phyloP scores from a whole-genome alignment of 2,797 vertebrate genomes.

The Molossus alvarezi region DNA sequence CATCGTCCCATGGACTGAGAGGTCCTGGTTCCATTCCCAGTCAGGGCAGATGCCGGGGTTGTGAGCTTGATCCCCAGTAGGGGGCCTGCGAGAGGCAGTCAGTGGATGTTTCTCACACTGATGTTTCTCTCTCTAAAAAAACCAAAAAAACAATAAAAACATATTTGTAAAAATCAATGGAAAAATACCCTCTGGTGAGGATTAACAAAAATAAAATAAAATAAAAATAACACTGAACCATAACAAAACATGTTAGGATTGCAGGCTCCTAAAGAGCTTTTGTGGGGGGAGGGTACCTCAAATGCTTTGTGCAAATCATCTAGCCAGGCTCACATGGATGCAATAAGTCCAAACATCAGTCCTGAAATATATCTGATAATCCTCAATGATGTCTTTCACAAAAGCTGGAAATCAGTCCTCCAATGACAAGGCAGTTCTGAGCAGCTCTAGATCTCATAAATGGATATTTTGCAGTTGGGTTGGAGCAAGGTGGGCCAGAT shows the following conservation, averaged over 20 bases:
- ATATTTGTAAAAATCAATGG: no score
- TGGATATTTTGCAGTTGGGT: conserved; percentile 1
- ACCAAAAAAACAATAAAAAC: no score
- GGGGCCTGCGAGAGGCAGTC: no score
- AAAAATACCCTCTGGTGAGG: no score
- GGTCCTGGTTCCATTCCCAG: no score
- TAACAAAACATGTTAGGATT: not conserved
- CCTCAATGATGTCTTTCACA: not conserved
- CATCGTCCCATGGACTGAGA: no score
- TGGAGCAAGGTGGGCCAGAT: not conserved
- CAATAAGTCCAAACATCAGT: not conserved
- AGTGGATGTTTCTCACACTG: no score
- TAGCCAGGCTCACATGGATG: not conserved
- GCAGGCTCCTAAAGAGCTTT: not conserved
- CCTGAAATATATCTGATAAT: not conserved
- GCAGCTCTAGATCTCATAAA: not conserved
- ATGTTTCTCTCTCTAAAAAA: no score
- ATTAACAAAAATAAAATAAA: no score
- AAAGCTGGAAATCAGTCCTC: conserved; percentile 8
- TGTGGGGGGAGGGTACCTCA: not conserved
- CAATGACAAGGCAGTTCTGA: not conserved
- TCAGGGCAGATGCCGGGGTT: no score
- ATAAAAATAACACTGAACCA: not conserved
- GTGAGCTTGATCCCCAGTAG: no score
- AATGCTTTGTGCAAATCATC: not conserved